A percentile compares a stretch with the other conserved stretches of the same genome.
Evolutionary conservation across 1,140 invertebrate species (phyloP).

Genomic region (Leptoteleia sp.): DNA sequence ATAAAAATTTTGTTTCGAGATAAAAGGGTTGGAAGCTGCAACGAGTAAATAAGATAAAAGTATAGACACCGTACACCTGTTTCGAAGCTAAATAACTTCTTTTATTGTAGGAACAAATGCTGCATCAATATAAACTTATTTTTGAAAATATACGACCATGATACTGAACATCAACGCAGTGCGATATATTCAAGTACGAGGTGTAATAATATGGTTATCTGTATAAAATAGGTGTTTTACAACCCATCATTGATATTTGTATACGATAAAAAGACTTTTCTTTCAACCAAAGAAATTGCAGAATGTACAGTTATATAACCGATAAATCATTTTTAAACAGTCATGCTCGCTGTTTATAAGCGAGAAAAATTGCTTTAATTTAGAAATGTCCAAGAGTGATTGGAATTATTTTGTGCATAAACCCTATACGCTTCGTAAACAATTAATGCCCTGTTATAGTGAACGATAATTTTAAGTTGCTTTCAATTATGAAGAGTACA

Average conservation of each 20-base stretch:
- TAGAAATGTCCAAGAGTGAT: no score
- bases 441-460: neutral
- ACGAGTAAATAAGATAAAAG: conserved; percentile 34
- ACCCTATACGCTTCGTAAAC: no score
- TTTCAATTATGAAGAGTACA: conserved; percentile 13
- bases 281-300: no score
- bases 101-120: conserved; percentile 49
- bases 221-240: conserved; percentile 35
- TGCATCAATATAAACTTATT: conserved; percentile 46
- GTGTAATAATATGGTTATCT: conserved; percentile 35
- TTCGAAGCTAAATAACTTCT: conserved; percentile 32
- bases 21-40: conserved; percentile 2
- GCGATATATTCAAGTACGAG: conserved; percentile 34
- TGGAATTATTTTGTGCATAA: no score
- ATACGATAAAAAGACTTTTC: conserved; percentile 9
- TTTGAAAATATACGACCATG: conserved; percentile 38
- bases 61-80: conserved; percentile 21
- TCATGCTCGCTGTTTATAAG: no score
- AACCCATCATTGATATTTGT: conserved; percentile 29
- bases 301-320: no score
- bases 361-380: no score
- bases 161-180: conserved; percentile 36
- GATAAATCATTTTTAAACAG: no score
- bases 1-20: conserved; percentile 14
- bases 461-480: conserved; percentile 13